A percentile compares a stretch with the other conserved stretches of the same genome.
Evolutionary conservation across 2,113 vertebrate species (phyloP).

Genomic region (Phoxinus phoxinus): DNA sequence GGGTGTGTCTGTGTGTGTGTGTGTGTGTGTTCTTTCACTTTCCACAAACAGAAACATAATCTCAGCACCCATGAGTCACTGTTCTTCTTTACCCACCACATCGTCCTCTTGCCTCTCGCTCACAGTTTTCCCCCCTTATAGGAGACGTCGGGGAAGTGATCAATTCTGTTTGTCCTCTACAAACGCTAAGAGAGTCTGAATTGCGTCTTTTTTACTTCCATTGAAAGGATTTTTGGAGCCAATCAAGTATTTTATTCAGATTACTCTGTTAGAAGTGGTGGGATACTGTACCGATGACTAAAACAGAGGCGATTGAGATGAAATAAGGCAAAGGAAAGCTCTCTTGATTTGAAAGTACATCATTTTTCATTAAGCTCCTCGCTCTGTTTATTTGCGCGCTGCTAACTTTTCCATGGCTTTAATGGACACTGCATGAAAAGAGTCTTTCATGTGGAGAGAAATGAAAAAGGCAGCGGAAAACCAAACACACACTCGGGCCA

Average conservation of each 20-base stretch:
- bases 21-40: constrained; percentile 46
- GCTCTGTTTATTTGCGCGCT: constrained; percentile 45
- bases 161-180: neutral
- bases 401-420: constrained; percentile 52
- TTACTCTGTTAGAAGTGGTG: neutral
- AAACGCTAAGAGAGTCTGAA: neutral
- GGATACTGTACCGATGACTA: neutral
- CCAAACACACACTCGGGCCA: constrained; percentile 38
- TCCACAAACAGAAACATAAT: constrained; percentile 58
- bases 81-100: constrained; percentile 45
- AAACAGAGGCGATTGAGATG: neutral
- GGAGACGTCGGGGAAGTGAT: neutral
- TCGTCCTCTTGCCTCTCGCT: constrained; percentile 28
- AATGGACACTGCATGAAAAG: constrained; percentile 47
- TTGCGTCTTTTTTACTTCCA: neutral
- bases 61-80: constrained; percentile 54
- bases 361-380: constrained; percentile 39
- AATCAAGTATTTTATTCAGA: neutral
- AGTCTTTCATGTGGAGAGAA: constrained; percentile 55
- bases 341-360: constrained; percentile 37
- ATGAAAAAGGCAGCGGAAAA: constrained; percentile 49
- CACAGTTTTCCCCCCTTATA: neutral
- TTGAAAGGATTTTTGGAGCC: constrained; percentile 14
- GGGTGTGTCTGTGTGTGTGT: constrained; percentile 47
- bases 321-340: constrained; percentile 29